Conservation (phyloP, 2,888 invertebrate species). For the Ochlodes sylvanus region DNA sequence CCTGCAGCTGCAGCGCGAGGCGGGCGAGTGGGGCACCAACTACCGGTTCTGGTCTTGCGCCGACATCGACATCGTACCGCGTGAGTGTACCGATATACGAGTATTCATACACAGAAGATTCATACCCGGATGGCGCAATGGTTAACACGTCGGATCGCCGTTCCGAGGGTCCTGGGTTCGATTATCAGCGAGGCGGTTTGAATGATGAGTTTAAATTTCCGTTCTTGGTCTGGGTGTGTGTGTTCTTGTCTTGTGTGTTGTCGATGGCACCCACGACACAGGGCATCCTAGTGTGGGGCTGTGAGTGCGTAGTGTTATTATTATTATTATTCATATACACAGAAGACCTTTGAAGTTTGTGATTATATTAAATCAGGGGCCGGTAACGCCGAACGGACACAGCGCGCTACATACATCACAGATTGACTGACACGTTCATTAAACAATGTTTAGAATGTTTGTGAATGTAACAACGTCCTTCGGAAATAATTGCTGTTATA, state of each 20-base stretch:
- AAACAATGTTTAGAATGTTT: conserved; percentile 13
- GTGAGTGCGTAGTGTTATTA: too few relatives aligned
- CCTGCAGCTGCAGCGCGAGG: conserved; percentile 94
- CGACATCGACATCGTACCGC: conserved; percentile 93
- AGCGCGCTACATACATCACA: not conserved
- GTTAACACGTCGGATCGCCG: too few relatives aligned
- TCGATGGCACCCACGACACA: too few relatives aligned
- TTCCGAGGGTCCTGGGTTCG: too few relatives aligned
- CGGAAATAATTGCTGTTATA: not conserved
- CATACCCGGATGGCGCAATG: too few relatives aligned
- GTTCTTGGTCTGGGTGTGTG: too few relatives aligned
- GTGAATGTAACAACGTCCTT: conserved; percentile 4
- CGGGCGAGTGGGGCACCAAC: conserved; percentile 93
- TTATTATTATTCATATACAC: not conserved
- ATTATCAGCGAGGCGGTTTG: too few relatives aligned
- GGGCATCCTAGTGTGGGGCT: too few relatives aligned
- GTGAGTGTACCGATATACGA: conserved; percentile 76
- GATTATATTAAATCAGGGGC: not conserved
- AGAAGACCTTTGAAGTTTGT: not conserved
- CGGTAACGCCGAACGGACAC: not conserved
- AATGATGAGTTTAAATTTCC: too few relatives aligned
- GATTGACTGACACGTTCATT: conserved; percentile 2
- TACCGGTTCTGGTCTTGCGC: conserved; percentile 98
- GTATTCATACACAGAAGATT: too few relatives aligned
- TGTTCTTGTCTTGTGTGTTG: too few relatives aligned